Evolutionary conservation across 1,140 invertebrate genomes (phyloP).

Genomic region (Eriocheir sinensis): DNA sequence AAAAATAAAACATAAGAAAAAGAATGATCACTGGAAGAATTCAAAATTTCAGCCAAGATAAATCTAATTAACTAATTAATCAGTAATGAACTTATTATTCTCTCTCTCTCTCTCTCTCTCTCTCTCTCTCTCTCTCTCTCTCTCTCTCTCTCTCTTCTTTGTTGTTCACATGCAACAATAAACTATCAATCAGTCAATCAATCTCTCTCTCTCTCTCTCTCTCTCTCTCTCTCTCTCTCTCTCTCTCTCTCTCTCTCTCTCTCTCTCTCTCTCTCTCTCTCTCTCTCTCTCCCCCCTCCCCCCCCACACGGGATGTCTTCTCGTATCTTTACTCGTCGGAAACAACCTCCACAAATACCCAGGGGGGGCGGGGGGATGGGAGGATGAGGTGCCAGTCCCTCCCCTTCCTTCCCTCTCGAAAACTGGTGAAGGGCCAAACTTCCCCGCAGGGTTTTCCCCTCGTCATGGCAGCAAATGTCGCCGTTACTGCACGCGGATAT

Average conservation of each 20-base stretch:
- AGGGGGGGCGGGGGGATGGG: background rate
- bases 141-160: background rate
- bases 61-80: too few relatives aligned
- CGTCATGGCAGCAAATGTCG: background rate
- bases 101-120: background rate
- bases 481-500: background rate
- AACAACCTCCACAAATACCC: constrained; percentile 43
- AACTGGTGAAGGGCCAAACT: background rate
- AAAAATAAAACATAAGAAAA: too few relatives aligned
- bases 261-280: background rate
- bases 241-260: too few relatives aligned
- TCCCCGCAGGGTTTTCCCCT: constrained; percentile 7
- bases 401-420: background rate
- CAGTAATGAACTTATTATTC: background rate
- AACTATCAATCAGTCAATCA: background rate
- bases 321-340: background rate
- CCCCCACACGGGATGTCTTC: background rate
- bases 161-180: background rate
- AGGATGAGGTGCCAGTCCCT: background rate
- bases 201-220: background rate
- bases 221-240: too few relatives aligned
- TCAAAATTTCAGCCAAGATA: too few relatives aligned
- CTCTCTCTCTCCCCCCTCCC: background rate
- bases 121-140: background rate
- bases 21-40: too few relatives aligned